Conservation (phyloP, 2,797 vertebrate genomes). For the Pangasius larnaudii region DNA sequence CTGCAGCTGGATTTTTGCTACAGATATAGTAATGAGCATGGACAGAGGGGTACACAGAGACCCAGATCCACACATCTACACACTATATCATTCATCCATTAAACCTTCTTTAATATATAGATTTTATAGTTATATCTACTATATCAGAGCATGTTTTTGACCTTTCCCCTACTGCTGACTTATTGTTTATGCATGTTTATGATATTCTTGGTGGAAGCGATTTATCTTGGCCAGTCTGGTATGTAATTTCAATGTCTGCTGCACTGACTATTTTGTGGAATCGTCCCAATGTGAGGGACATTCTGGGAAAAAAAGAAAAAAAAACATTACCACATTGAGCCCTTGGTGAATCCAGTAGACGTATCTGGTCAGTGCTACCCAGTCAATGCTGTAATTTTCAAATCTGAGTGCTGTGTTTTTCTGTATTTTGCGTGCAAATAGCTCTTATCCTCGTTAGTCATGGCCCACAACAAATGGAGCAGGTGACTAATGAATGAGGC, state of each 20-base stretch:
- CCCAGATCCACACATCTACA: not conserved
- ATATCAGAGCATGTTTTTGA: slow-evolving; percentile 24
- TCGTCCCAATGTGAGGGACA: slow-evolving; percentile 55
- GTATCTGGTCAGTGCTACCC: slow-evolving; percentile 5
- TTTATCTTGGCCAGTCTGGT: slow-evolving; percentile 72
- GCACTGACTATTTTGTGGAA: slow-evolving; percentile 64
- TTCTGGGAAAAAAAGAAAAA: not conserved
- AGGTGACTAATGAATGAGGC: slow-evolving; percentile 22
- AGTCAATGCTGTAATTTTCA: slow-evolving; percentile 41
- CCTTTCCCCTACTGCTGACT: slow-evolving; percentile 58
- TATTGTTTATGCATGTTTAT: slow-evolving; percentile 54
- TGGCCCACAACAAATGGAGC: not conserved
- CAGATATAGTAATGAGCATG: not conserved
- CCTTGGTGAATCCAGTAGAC: slow-evolving; percentile 14
- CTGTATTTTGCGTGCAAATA: slow-evolving; percentile 23
- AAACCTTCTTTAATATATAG: not conserved
- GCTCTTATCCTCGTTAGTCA: not conserved
- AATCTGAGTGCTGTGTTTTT: slow-evolving; percentile 22
- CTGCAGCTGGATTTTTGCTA: not conserved
- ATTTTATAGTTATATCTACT: not conserved
- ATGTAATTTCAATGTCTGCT: slow-evolving; percentile 81
- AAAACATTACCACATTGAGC: slow-evolving; percentile 7
- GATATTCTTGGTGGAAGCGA: slow-evolving; percentile 71
- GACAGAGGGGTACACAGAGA: not conserved
- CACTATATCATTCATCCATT: not conserved